Evolutionary conservation across 1,140 invertebrate species (phyloP).

Genomic region (Lethrus apterus): DNA sequence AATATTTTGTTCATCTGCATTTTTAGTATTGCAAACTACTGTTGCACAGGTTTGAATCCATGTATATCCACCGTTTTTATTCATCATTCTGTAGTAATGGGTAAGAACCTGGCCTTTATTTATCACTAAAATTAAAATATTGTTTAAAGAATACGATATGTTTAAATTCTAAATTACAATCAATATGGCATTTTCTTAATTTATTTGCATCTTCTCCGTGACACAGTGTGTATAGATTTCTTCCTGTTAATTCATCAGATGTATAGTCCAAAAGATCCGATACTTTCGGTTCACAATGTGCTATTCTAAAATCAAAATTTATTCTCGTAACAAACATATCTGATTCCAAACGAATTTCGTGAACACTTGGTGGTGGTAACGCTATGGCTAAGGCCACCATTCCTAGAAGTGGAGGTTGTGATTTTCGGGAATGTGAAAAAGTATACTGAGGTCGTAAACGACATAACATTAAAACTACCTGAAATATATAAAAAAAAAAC

Average conservation of each 20-base stretch:
- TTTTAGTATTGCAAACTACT: conserved; percentile 91
- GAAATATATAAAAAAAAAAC: conserved; percentile 30
- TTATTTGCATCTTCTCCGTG: conserved; percentile 92
- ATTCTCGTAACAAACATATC: conserved; percentile 94
- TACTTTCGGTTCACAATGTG: conserved; percentile 94
- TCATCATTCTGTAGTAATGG: conserved; percentile 92
- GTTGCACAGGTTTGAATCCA: conserved; percentile 97
- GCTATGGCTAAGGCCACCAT: conserved; percentile 93
- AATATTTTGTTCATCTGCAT: conserved; percentile 91
- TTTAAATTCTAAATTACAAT: conserved; percentile 64
- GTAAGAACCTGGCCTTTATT: conserved; percentile 95
- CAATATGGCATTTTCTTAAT: conserved; percentile 85
- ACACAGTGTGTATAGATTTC: conserved; percentile 88
- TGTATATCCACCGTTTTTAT: conserved; percentile 90
- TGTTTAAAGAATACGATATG: conserved; percentile 14
- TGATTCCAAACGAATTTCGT: conserved; percentile 90
- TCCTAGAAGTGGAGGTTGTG: conserved; percentile 75
- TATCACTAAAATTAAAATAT: conserved; percentile 66
- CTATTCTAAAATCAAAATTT: conserved; percentile 92
- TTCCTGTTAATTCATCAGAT: conserved; percentile 87
- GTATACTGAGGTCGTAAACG: conserved; percentile 84
- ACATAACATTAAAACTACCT: conserved; percentile 89
- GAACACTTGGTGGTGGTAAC: conserved; percentile 89
- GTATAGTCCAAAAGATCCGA: conserved; percentile 88
- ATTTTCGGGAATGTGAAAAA: conserved; percentile 81